Percentiles rank a stretch among this genome's conserved stretches.
These are phyloP conservation scores for Orius insidiosus DNA, from an alignment of 1,140 invertebrate genomes.

Conservation along the genomic window DNA sequence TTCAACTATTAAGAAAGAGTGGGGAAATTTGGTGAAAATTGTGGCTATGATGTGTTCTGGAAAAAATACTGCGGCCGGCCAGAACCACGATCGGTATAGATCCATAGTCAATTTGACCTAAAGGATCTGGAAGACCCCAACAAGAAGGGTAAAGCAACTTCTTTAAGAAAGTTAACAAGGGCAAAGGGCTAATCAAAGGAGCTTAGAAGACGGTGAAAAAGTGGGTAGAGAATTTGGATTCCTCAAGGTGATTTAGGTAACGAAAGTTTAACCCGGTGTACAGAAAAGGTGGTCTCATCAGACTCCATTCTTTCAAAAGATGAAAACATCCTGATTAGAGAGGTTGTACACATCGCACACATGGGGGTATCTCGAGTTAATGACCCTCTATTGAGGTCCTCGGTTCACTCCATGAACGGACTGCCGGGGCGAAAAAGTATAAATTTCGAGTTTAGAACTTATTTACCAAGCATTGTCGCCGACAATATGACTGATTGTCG, in stretches of 20 bases:
- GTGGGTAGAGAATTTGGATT: neutral
- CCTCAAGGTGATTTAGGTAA: neutral
- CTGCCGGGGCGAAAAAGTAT: constrained; percentile 2
- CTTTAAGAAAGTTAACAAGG: too few relatives aligned
- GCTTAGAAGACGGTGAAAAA: neutral
- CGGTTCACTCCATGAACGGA: neutral
- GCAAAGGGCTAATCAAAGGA: neutral
- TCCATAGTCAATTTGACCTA: too few relatives aligned
- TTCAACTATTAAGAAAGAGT: too few relatives aligned
- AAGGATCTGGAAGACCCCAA: too few relatives aligned
- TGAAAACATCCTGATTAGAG: constrained; percentile 4
- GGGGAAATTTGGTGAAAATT: too few relatives aligned
- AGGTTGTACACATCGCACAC: neutral
- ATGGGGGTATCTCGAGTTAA: constrained; percentile 1
- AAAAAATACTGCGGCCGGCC: too few relatives aligned
- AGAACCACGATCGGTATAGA: too few relatives aligned
- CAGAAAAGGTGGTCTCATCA: neutral
- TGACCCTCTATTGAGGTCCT: constrained; percentile 8
- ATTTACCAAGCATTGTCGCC: constrained; percentile 10
- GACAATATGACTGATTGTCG: constrained; percentile 12
- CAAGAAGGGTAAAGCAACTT: too few relatives aligned
- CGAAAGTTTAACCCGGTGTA: neutral
- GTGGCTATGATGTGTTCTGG: too few relatives aligned
- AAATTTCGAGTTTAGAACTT: constrained; percentile 13
- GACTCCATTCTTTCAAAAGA: neutral